Base-by-base conservation (phyloP, 2,797 vertebrate genomes). In the Anisognathus igniventris region DNA sequence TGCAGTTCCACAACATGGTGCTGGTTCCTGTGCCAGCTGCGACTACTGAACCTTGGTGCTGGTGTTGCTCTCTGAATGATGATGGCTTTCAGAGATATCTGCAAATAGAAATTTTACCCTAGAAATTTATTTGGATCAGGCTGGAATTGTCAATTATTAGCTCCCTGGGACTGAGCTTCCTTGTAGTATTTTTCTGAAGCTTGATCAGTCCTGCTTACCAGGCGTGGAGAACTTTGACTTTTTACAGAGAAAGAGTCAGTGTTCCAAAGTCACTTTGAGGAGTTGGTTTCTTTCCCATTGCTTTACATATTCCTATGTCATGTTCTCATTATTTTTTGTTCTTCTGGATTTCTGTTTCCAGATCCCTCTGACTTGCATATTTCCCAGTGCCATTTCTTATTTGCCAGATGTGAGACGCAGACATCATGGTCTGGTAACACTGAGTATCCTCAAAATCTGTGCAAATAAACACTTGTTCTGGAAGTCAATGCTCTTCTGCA, bases 351-450 rank as follows among this genome's bases (percentile, higher is more conserved):
- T 54, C 42, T 14, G 57, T 68, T 45, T 90, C 24, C 67, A 67
- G 17, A n/a, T 92, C 37, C 44, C 18, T 33, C 47, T 76, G 35
- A 33, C 33, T 84, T 7, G 3, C 27, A 1, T 61, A 65, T 88
- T 88, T 92, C 62, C 30, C 15, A 35, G n/a, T 68, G 48, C 33
- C 27, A 28, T 53, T 90, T 64, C 35, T 92, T 76, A 45, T 86
- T 70, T 94, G 44, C 25, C 48, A 74, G 40, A 50, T 76, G 28
- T 45, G 71, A 89, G 24, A 44, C 19, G 50, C 22, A 60, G 76
- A 68, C 31, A 21, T 84, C 48, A 45, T 6, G 4, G 58, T 58
- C 58, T 5, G 4, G n/a, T 74, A 58, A 45, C 33, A 39, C 6
- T 18, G 39, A 84, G 3, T 35, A 40, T 50, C 39, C 62, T 57